These are phyloP conservation scores for Alectura lathami DNA, from an alignment of 2,113 vertebrate genomes.

Conservation along the genomic window DNA sequence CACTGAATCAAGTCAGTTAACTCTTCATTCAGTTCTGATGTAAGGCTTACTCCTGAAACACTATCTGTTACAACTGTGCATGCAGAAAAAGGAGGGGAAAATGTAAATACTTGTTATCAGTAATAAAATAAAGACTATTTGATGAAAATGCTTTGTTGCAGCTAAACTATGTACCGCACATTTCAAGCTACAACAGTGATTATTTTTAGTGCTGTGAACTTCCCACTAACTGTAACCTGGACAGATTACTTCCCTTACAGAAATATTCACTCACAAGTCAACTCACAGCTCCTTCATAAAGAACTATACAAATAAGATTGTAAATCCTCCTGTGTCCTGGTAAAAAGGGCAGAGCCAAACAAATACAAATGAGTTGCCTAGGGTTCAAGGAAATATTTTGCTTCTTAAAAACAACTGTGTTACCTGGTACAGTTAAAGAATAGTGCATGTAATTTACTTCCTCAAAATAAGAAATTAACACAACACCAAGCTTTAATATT, in stretches of 20 bases:
- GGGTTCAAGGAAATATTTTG: not conserved
- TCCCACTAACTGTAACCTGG: not conserved
- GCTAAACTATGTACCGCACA: not conserved
- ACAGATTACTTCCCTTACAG: not conserved
- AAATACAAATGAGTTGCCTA: not conserved
- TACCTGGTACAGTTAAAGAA: not conserved
- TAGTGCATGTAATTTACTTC: not conserved
- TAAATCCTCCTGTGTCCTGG: not conserved
- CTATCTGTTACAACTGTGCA: constrained; percentile 90
- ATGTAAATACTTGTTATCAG: not conserved
- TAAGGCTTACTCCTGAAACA: constrained; percentile 94
- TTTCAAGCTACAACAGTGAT: not conserved
- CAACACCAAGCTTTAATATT: not conserved
- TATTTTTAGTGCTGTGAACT: not conserved
- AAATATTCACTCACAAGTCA: not conserved
- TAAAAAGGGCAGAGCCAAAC: not conserved
- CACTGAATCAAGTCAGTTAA: constrained; percentile 96
- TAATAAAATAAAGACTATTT: not conserved
- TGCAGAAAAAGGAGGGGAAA: not conserved
- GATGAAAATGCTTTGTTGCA: not conserved
- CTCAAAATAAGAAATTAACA: not conserved
- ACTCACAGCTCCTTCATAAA: not conserved
- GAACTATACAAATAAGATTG: not conserved
- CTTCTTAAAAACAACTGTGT: not conserved
- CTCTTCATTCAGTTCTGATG: constrained; percentile 96